Percentiles rank a stretch among this genome's conserved stretches.
phyloP scores from a whole-genome alignment of 2,888 invertebrate species.

The Malthinus seriepunctatus region DNA sequence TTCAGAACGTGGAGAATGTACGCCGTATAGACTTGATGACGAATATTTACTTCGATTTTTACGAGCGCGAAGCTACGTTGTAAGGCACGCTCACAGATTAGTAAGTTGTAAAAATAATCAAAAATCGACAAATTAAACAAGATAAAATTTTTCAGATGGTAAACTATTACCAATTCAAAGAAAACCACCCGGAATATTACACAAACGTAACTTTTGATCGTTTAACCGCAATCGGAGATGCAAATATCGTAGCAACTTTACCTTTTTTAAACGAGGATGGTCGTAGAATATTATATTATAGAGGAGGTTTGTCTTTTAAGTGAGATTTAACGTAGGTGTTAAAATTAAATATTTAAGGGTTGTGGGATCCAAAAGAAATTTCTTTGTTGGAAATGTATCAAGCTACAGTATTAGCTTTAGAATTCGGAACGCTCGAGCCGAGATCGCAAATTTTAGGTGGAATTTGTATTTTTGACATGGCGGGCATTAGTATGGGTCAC shows the following conservation, averaged over 20 bases:
- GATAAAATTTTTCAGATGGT: conserved; percentile 63
- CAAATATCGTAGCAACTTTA: conserved; percentile 71
- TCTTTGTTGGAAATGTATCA: conserved; percentile 72
- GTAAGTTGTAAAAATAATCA: conserved; percentile 58
- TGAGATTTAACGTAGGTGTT: not conserved
- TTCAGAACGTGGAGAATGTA: conserved; percentile 75
- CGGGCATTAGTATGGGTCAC: conserved; percentile 70
- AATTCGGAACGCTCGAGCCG: conserved; percentile 75
- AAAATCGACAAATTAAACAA: not conserved
- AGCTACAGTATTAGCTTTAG: conserved; percentile 70
- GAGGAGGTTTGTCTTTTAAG: conserved; percentile 60
- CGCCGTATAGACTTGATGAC: conserved; percentile 76
- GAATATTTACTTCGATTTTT: conserved; percentile 74
- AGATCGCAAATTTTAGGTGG: conserved; percentile 78
- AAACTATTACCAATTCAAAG: conserved; percentile 76
- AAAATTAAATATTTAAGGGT: conserved; percentile 55
- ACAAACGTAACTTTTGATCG: conserved; percentile 68
- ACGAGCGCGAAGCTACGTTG: conserved; percentile 72
- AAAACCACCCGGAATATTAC: conserved; percentile 69
- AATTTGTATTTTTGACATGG: conserved; percentile 75
- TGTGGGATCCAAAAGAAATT: conserved; percentile 73
- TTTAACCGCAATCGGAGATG: conserved; percentile 67
- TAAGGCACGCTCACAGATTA: conserved; percentile 73
- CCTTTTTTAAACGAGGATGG: conserved; percentile 78
- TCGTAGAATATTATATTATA: conserved; percentile 71